phyloP scores from a whole-genome alignment of 53 echinoderm and acorn worm genomes.

The Paracentrotus lividus region DNA sequence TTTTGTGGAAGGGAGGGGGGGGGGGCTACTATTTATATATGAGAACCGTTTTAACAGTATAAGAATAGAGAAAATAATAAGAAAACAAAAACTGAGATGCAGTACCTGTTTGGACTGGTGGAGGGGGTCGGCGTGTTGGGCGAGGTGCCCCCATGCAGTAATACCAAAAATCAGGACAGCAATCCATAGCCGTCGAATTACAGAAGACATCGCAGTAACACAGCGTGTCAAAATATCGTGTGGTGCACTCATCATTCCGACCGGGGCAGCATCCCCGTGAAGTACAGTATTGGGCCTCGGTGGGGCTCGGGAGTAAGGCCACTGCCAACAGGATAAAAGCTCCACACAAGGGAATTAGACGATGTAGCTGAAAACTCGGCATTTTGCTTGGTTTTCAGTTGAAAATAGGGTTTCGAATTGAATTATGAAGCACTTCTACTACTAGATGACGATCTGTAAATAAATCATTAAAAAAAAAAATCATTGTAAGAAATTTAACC shows the following conservation, averaged over 20 bases:
- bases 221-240: constrained; percentile 70
- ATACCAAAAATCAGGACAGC: constrained; percentile 89
- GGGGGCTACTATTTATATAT: too few relatives aligned
- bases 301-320: neutral
- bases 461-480: too few relatives aligned
- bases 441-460: neutral
- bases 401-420: neutral
- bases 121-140: neutral
- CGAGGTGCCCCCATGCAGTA: constrained; percentile 59
- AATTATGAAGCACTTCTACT: neutral
- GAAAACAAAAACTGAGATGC: neutral
- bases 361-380: neutral
- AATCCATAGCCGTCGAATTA: constrained; percentile 76
- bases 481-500: too few relatives aligned
- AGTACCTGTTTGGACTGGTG: neutral
- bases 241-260: constrained; percentile 80
- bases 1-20: too few relatives aligned
- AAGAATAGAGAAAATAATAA: neutral
- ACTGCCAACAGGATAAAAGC: neutral
- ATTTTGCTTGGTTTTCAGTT: neutral
- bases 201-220: constrained; percentile 96
- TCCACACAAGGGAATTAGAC: neutral
- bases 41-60: neutral
- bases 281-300: constrained; percentile 80
- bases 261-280: constrained; percentile 87